A percentile compares a stretch with the other conserved stretches of the same genome.
Conservation (phyloP, 2,888 invertebrate species). For the Drosophila nr. fundita region DNA sequence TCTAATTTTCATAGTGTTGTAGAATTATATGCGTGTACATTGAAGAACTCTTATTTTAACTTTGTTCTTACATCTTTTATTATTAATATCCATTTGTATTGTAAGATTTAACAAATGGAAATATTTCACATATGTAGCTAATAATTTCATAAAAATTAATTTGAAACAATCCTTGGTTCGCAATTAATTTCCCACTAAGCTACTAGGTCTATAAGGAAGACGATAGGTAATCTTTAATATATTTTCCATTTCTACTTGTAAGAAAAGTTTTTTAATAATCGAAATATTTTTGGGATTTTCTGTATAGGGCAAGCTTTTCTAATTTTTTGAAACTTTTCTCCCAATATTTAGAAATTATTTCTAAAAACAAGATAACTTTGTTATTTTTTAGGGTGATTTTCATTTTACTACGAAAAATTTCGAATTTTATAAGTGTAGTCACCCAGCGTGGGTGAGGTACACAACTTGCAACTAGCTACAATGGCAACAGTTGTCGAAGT, state of each 20-base stretch:
- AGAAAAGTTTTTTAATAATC: background rate
- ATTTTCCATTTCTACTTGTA: background rate
- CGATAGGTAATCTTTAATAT: background rate
- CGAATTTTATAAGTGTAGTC: background rate
- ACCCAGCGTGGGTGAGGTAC: constrained; percentile 2
- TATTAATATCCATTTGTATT: background rate
- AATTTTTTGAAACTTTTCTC: background rate
- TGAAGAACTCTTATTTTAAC: background rate
- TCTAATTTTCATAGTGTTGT: background rate
- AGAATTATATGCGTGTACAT: background rate
- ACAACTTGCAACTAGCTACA: constrained; percentile 14
- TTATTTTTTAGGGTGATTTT: background rate
- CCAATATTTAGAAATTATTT: background rate
- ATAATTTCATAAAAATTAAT: background rate
- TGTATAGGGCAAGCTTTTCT: too few species aligned
- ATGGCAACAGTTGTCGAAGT: constrained; percentile 65
- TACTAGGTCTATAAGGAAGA: background rate
- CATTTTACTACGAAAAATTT: background rate
- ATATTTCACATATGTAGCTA: background rate
- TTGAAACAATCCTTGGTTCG: background rate
- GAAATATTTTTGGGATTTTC: background rate
- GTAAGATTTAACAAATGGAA: background rate
- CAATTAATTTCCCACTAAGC: background rate
- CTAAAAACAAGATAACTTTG: background rate
- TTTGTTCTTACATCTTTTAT: background rate